Evolutionary conservation across 2,797 vertebrate genomes (phyloP), one percentile per base, ranked within the genome.

Genomic region (Eidolon dupreanum): DNA sequence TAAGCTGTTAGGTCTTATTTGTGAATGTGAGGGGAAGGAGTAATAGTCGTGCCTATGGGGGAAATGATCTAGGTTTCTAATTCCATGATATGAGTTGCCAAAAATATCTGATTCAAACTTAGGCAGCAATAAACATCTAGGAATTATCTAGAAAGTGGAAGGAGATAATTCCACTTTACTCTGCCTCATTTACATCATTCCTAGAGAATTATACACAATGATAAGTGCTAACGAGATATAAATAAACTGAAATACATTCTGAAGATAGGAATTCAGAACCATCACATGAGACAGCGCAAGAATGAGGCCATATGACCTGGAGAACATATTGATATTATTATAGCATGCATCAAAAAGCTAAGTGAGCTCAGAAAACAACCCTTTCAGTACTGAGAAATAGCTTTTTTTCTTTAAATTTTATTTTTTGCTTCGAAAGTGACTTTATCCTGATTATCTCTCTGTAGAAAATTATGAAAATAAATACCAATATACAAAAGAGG

Each of bases 61-160:
- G 15, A 94, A 93, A 65, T 36, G 6, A 28, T 28, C 17, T 49
- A 38, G 5, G 24, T 53, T 88, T 88, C 51, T 82, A 93, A 70
- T 85, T 70, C 53, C 43, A 83, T 0, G 0, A 63, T 22, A 22
- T 28, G 49, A 74, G n/a, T 38, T 86, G n/a, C 20, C 70, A 87
- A 51, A 88, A 86, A 70, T 89, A 66, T 86, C 65, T 49, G n/a
- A 88, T 49, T 26, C 59, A 95, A 92, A 94, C 38, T 84, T 88
- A 53, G 61, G 24, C 63, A 88, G 33, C 53, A 73, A 65, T 36
- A 88, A 90, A 31, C 57, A 74, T 66, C 38, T 65, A 97, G 51
- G 22, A 96, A 93, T 95, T 95, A 68, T 36, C 73, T 90, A 91
- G 46, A 95, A 90, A 86, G 41, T 90, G 6, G 55, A 91, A 84